Conservation (phyloP, 53 echinoderm and acorn worm species). For the Apostichopus leukothele region DNA sequence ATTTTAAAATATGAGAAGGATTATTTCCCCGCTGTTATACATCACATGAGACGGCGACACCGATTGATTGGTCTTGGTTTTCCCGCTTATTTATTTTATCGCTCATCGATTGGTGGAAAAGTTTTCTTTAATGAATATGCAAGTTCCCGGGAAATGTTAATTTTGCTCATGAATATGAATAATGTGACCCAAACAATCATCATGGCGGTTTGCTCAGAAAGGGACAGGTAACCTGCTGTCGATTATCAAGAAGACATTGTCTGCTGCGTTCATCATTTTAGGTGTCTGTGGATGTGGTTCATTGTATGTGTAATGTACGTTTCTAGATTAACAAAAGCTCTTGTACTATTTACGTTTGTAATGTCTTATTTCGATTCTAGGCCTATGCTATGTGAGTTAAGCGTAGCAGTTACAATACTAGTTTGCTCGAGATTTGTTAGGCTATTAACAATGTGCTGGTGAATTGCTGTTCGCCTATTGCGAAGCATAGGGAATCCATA, state of each 20-base stretch:
- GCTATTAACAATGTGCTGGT: not conserved
- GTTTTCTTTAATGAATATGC: slow-evolving; percentile 16
- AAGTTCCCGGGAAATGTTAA: not conserved
- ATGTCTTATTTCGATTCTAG: too few relatives aligned
- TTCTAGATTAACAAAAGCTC: too few relatives aligned
- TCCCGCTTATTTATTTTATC: slow-evolving; percentile 6
- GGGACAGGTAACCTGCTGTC: slow-evolving; percentile 10
- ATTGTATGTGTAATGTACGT: too few relatives aligned
- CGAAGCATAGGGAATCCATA: not conserved
- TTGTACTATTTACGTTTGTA: too few relatives aligned
- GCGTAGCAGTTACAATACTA: too few relatives aligned
- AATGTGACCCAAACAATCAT: not conserved
- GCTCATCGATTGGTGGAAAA: slow-evolving; percentile 11
- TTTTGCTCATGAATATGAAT: not conserved
- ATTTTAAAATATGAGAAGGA: not conserved
- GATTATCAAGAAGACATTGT: not conserved
- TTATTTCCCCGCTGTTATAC: not conserved
- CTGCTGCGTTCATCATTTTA: not conserved
- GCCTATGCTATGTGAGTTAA: too few relatives aligned
- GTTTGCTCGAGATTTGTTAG: not conserved
- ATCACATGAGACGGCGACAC: not conserved
- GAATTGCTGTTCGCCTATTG: not conserved
- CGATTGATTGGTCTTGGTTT: slow-evolving; percentile 45
- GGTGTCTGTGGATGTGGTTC: too few relatives aligned
- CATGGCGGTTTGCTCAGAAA: slow-evolving; percentile 5